phyloP scores from a whole-genome alignment of 1,140 invertebrate species.

The Bombus sylvicola region DNA sequence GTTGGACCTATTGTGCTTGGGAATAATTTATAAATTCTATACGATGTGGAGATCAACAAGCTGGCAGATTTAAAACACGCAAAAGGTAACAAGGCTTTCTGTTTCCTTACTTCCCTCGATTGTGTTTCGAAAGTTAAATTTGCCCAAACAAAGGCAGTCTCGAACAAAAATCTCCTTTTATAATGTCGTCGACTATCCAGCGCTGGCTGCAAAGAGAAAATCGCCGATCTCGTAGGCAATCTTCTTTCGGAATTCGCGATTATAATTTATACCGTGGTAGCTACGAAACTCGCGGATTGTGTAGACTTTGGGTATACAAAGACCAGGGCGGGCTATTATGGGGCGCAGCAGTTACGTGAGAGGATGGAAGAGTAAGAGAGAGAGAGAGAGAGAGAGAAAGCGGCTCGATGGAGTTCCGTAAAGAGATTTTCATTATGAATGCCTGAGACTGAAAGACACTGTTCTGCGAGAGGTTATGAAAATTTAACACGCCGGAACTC shows the following conservation, averaged over 20 bases:
- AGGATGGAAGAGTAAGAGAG: too few species aligned
- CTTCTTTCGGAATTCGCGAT: conserved; percentile 44
- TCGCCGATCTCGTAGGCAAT: conserved; percentile 45
- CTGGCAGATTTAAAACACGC: neutral
- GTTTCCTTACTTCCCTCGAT: too few species aligned
- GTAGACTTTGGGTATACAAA: conserved; percentile 49
- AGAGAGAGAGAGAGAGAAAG: neutral
- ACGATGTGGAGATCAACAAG: neutral
- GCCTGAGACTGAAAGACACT: conserved; percentile 60
- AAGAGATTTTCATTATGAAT: conserved; percentile 72
- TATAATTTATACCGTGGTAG: conserved; percentile 57
- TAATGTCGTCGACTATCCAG: conserved; percentile 25
- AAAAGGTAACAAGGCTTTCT: neutral
- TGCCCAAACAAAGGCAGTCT: neutral
- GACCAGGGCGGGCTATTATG: conserved; percentile 46
- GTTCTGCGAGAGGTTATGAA: conserved; percentile 69
- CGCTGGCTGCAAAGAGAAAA: neutral
- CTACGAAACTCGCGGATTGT: conserved; percentile 36
- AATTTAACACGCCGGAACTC: conserved; percentile 69
- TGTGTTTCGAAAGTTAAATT: neutral
- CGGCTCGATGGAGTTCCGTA: conserved; percentile 53
- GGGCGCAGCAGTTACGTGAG: conserved; percentile 31
- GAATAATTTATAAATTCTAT: neutral
- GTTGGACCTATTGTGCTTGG: neutral
- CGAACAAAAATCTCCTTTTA: conserved; percentile 18